Evolutionary conservation across 2,888 invertebrate genomes (phyloP), one percentile per base, ranked within the genome.

Genomic region (Catocala nupta): DNA sequence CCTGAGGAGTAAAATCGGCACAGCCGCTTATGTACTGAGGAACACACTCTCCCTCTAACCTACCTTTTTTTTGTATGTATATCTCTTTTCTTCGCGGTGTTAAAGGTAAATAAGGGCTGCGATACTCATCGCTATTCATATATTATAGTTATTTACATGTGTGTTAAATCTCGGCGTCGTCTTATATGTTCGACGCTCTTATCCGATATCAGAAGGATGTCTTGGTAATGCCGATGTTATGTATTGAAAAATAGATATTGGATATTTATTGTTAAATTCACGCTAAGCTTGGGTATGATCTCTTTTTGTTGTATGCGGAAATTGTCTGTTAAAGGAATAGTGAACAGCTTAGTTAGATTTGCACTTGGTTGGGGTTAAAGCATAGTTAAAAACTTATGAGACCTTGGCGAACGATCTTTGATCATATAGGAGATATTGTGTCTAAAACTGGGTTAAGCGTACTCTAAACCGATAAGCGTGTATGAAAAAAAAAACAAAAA

Each of bases 1-100:
- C 68, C 68, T 7, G 39, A 7, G 51, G 71, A 50, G 68, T 65
- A 62, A 71, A 25, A 68, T 59, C 57, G 54, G 42, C 44, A n/a
- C 44, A 42, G 7, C 11, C 54, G 33, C n/a, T 54, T 44, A 53
- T 11, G 11, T 49, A 49, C 11, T 49, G 7, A 11, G 11, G n/a
- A 11, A 33, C 10, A 3, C 11, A 9, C 13, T 39, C 0, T 51
- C 51, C 12, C 39, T 51, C 36, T 36, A 34, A 10, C 8, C 0
- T 51, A 12, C 12, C 6, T 5, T 1, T 11, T 49, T 33, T 7
- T 5, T 49, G 8, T 49, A 25, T 33, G 49, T 4, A 49, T 25
- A n/a, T 33, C 49, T 49, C 33, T 10, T 11, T 49, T 33, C 5
- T 25, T 10, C 49, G 16, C 10, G 45, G 6, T 5, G 25, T 48